Percentiles rank a stretch among this genome's conserved stretches.
phyloP scores from a whole-genome alignment of 2,797 vertebrate genomes.

The Eurystomus glaucurus region DNA sequence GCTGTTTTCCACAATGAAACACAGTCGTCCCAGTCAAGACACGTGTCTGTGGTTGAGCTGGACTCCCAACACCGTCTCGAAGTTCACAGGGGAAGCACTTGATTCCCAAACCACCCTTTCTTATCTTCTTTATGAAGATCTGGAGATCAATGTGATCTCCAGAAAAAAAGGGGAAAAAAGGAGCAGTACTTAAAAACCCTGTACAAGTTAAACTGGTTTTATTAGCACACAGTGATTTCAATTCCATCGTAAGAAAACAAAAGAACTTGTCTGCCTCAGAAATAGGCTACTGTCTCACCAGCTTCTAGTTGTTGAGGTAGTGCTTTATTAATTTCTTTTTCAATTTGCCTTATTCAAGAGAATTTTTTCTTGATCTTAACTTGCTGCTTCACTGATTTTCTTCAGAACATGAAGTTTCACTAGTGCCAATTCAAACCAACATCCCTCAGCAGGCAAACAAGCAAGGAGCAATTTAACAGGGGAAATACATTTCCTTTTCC shows the following conservation, averaged over 20 bases:
- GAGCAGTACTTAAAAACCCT: neutral
- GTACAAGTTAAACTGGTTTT: neutral
- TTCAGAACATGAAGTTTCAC: neutral
- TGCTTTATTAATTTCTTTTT: neutral
- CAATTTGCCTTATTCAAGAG: neutral
- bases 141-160: neutral
- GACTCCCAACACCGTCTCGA: neutral
- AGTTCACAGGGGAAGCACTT: neutral
- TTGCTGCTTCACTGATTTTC: neutral
- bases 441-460: neutral
- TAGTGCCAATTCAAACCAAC: neutral
- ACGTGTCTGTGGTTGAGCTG: accelerated
- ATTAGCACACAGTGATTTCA: neutral
- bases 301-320: neutral
- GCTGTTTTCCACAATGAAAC: neutral
- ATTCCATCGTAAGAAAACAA: neutral
- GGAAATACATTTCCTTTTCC: neutral
- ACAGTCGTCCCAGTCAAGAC: neutral
- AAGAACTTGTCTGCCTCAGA: neutral
- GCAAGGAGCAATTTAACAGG: neutral
- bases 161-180: neutral
- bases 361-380: neutral
- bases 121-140: neutral
- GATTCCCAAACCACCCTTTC: neutral
- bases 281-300: neutral